A percentile compares a stretch with the other conserved stretches of the same genome.
Evolutionary conservation across 2,797 vertebrate genomes (phyloP).

Genomic region (Microhierax caerulescens): DNA sequence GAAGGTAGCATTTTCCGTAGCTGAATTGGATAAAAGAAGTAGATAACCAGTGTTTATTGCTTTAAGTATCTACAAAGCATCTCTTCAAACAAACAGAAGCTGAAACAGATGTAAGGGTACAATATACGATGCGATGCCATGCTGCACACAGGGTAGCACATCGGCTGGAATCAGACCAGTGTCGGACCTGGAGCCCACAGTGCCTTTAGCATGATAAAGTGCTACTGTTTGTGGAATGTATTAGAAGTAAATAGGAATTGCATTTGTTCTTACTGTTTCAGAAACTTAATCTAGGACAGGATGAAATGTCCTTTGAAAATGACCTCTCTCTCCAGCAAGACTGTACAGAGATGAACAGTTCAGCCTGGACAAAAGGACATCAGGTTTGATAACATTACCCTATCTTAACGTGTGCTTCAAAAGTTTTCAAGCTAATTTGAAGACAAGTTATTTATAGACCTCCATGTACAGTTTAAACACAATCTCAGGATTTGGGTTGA

Average conservation of each 20-base stretch:
- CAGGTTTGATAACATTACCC: neutral
- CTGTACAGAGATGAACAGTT: neutral
- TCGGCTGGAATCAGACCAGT: neutral
- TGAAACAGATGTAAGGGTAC: neutral
- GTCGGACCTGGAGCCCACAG: accelerated
- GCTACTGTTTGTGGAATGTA: neutral
- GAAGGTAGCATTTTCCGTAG: neutral
- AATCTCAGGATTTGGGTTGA: neutral
- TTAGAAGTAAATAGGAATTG: neutral
- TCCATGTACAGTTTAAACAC: neutral
- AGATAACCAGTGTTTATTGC: neutral
- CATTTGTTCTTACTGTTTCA: neutral
- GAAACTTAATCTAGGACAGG: neutral
- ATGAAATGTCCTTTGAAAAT: neutral
- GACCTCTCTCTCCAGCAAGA: neutral
- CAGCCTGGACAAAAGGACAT: neutral
- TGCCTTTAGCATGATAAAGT: neutral
- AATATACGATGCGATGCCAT: neutral
- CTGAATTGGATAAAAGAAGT: neutral
- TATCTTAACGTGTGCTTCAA: neutral
- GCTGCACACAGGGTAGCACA: neutral
- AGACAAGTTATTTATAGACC: neutral
- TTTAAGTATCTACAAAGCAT: neutral
- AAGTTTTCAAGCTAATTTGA: neutral
- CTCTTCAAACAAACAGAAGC: neutral